Conservation (phyloP, 2,797 vertebrate species). For the Meriones psammophilus region DNA sequence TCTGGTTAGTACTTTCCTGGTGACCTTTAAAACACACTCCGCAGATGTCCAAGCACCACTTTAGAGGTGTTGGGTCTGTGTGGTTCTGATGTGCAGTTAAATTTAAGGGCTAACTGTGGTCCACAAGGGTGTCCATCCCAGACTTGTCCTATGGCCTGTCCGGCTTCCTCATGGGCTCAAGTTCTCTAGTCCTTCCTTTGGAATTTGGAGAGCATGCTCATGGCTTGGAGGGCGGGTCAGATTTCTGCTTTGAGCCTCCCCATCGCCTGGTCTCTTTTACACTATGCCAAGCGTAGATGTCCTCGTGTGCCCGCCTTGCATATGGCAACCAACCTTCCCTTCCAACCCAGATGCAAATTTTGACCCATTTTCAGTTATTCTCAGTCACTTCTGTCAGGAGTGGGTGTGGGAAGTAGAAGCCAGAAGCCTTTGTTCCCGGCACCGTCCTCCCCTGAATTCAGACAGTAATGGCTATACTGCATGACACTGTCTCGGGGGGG, state of each 20-base stretch:
- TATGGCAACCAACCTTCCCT: conserved; percentile 56
- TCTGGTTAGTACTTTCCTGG: background rate
- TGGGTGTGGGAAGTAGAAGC: conserved; percentile 58
- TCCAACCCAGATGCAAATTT: conserved; percentile 76
- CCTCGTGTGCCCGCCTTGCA: conserved; percentile 19
- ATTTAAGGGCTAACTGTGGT: background rate
- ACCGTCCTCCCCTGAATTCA: background rate
- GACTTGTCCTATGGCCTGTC: background rate
- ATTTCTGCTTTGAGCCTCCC: background rate
- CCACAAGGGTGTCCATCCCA: background rate
- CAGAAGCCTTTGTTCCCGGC: conserved; percentile 50
- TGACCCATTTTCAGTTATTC: conserved; percentile 75
- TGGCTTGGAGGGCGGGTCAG: background rate
- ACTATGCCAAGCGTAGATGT: background rate
- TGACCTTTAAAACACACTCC: background rate
- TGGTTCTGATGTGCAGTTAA: background rate
- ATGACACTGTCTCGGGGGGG: background rate
- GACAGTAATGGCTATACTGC: background rate
- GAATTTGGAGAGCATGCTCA: background rate
- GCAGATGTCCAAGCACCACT: background rate
- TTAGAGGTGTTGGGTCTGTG: background rate
- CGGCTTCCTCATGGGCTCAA: background rate
- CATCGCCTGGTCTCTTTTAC: background rate
- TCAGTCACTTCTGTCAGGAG: conserved; percentile 52
- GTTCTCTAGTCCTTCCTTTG: background rate